Evolutionary conservation across 2,888 invertebrate species (phyloP).

Genomic region (Ennomos fuscantarius): DNA sequence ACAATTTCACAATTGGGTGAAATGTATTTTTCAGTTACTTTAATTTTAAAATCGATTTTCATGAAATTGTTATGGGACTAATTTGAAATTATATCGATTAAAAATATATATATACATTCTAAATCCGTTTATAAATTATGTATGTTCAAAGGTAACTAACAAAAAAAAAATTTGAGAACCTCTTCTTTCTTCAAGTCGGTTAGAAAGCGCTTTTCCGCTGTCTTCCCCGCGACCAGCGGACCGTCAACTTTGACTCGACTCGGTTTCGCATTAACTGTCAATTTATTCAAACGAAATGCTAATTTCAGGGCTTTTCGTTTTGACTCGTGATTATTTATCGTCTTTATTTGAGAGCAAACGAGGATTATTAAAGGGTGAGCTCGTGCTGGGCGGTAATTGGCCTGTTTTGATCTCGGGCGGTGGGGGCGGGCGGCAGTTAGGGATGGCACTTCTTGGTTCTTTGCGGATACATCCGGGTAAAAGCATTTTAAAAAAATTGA

Average conservation of each 20-base stretch:
- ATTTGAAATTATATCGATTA: no score
- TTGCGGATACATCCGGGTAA: not conserved
- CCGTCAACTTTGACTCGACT: constrained; percentile 59
- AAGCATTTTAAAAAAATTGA: not conserved
- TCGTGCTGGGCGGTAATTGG: constrained; percentile 74
- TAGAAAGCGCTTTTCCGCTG: constrained; percentile 44
- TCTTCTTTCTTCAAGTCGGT: no score
- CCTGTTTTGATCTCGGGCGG: constrained; percentile 72
- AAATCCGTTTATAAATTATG: no score
- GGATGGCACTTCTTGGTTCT: constrained; percentile 31
- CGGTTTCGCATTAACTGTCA: constrained; percentile 69
- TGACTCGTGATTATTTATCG: constrained; percentile 75
- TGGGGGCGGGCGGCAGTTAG: constrained; percentile 35
- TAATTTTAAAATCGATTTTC: no score
- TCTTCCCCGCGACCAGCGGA: constrained; percentile 30
- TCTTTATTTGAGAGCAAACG: constrained; percentile 60
- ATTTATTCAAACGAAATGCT: constrained; percentile 81
- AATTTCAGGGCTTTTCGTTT: constrained; percentile 74
- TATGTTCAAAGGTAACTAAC: no score
- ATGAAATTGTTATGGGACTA: no score
- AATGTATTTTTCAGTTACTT: no score
- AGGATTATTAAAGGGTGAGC: constrained; percentile 75
- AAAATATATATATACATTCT: no score
- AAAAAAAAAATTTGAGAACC: no score
- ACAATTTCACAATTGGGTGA: no score